Percentiles rank a stretch among this genome's conserved stretches.
These are phyloP conservation scores for Microctenopoma steveboyesi DNA, from an alignment of 2,797 vertebrate species.

Conservation along the genomic window DNA sequence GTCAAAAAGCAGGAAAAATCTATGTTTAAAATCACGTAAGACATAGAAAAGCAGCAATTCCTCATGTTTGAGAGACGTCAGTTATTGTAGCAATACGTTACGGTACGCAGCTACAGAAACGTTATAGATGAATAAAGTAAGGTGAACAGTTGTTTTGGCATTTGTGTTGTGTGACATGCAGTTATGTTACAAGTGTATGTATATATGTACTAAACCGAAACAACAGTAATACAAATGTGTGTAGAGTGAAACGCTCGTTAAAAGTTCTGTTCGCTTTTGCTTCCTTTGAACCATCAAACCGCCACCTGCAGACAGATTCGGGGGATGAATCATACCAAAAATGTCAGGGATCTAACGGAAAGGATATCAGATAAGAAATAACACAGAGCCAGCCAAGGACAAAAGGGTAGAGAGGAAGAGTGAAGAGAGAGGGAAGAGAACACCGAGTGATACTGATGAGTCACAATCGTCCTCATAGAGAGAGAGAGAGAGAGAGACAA, in stretches of 20 bases:
- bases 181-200: neutral
- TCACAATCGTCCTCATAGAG: slow-evolving; percentile 46
- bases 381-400: slow-evolving; percentile 51
- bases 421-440: slow-evolving; percentile 46
- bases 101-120: too few relatives aligned
- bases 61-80: too few relatives aligned
- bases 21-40: too few relatives aligned
- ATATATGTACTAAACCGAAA: slow-evolving; percentile 1
- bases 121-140: too few relatives aligned
- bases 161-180: too few relatives aligned
- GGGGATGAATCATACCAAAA: slow-evolving; percentile 33
- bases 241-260: neutral
- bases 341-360: slow-evolving; percentile 27
- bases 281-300: slow-evolving; percentile 16
- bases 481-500: slow-evolving; percentile 20
- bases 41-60: neutral
- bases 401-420: slow-evolving; percentile 43
- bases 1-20: too few relatives aligned
- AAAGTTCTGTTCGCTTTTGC: neutral
- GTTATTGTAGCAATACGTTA: too few relatives aligned
- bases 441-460: slow-evolving; percentile 52
- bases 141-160: neutral
- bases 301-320: slow-evolving; percentile 18
- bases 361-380: slow-evolving; percentile 54
- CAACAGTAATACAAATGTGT: neutral